Conservation (phyloP, 2,797 vertebrate species). For the Anguilla marmorata region DNA sequence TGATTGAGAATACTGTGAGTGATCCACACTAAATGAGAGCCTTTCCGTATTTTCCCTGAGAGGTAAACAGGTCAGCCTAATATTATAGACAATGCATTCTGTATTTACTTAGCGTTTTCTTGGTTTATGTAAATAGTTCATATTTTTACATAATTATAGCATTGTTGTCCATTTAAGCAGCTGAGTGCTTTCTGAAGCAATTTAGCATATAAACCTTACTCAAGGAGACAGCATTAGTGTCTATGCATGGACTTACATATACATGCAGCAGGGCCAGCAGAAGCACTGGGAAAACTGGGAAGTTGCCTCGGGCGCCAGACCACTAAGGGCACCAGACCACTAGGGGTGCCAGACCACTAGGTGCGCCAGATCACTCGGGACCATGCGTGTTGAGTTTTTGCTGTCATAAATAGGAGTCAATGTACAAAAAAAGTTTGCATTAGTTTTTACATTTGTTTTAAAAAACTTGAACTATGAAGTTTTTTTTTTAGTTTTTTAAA, state of each 20-base stretch:
- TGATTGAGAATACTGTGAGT: constrained; percentile 16
- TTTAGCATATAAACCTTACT: not conserved
- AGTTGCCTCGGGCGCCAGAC: too few species aligned
- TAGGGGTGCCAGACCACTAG: too few species aligned
- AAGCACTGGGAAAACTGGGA: too few species aligned
- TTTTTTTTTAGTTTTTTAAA: too few species aligned
- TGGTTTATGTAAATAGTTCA: not conserved
- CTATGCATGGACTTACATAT: not conserved
- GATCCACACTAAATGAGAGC: constrained; percentile 21
- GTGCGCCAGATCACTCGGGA: too few species aligned
- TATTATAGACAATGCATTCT: not conserved
- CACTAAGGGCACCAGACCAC: too few species aligned
- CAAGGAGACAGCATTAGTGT: not conserved
- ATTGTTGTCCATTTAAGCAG: not conserved
- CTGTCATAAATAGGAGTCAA: too few species aligned
- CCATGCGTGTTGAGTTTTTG: too few species aligned
- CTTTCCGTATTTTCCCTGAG: constrained; percentile 26
- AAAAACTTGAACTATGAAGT: too few species aligned
- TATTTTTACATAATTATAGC: not conserved
- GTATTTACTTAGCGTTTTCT: not conserved
- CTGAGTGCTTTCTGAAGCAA: not conserved
- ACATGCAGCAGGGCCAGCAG: not conserved
- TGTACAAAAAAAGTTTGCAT: too few species aligned
- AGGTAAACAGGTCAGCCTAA: constrained; percentile 5
- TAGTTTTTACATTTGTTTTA: too few species aligned